Base-by-base conservation (phyloP, 2,888 invertebrate species). In the Cantharis flavilabris region DNA sequence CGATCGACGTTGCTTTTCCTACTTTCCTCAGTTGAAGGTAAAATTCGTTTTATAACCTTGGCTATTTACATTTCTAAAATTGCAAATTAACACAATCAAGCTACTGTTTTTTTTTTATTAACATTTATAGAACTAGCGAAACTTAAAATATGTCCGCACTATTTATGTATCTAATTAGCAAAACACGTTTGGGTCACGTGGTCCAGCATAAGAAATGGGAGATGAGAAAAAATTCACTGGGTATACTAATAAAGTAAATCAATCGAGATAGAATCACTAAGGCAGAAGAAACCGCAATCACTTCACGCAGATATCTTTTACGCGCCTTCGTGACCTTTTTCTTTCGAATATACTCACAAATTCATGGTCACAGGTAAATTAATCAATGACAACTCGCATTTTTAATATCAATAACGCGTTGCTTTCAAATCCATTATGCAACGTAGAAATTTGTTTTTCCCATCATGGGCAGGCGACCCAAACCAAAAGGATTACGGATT, bases 21-120 rank as follows among this genome's bases (percentile, higher is more conserved):
- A 78, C 70, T 67, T 67, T 67, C 78, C 72, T 75, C 78, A 78
- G 76, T 79, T 79, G 75, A 79, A 79, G 79, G 79, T 79, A 79
- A 78, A 78, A 71, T 23, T 70, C 75, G 63, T 62, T 69, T 74
- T 77, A 70, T 73, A 77, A 69, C 77, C 77, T 77, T 77, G 77
- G 75, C 64, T 75, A 77, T 77, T 77, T 75, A 73, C 77, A 77
- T 77, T 77, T 71, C 77, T 77, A 77, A 77, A 76, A 73, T 73
- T 76, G 72, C 77, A 77, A 77, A 77, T 77, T 72, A 77, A 72
- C 72, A 70, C 64, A 62, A 65, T 71, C 75, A 26, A 67, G 75
- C 64, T 73, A 77, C 73, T 69, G 72, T 75, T 77, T 77, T 72
- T 28, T 23, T 72, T 75, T 74, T 71, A 64, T 72, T 72, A 76